Evolutionary conservation across 2,113 vertebrate genomes (phyloP).

Genomic region (Barnardius zonarius): DNA sequence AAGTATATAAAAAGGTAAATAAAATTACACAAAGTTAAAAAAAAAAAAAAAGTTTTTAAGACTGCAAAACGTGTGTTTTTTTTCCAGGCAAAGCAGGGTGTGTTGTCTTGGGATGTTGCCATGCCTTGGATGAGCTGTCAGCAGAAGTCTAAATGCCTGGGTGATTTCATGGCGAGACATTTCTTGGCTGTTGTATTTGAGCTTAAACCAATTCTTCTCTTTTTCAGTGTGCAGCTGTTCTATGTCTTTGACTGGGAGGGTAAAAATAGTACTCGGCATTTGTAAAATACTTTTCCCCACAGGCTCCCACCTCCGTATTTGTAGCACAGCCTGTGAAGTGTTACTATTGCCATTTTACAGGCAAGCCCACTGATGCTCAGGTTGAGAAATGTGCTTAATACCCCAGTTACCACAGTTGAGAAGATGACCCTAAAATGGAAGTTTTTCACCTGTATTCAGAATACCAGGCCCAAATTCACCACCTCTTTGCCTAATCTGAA

Average conservation of each 20-base stretch:
- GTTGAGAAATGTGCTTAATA: neutral
- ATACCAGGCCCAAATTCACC: neutral
- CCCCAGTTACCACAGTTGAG: neutral
- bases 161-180: slow-evolving; percentile 19
- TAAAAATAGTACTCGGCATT: neutral
- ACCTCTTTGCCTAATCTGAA: neutral
- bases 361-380: neutral
- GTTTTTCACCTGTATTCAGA: neutral
- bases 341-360: neutral
- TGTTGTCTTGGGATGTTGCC: neutral
- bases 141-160: slow-evolving; percentile 5
- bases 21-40: neutral
- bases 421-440: neutral
- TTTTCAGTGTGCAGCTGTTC: neutral
- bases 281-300: neutral
- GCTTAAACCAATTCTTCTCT: neutral
- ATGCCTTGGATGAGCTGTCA: neutral
- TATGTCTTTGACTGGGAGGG: neutral
- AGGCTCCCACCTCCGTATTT: neutral
- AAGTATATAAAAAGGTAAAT: too few species aligned
- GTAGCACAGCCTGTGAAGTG: neutral
- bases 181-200: slow-evolving; percentile 6
- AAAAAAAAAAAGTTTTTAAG: neutral
- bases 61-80: neutral
- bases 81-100: neutral